Percentiles rank a stretch among this genome's conserved stretches.
Evolutionary conservation across 2,113 vertebrate species (phyloP).

Genomic region (Oryzias melastigma): DNA sequence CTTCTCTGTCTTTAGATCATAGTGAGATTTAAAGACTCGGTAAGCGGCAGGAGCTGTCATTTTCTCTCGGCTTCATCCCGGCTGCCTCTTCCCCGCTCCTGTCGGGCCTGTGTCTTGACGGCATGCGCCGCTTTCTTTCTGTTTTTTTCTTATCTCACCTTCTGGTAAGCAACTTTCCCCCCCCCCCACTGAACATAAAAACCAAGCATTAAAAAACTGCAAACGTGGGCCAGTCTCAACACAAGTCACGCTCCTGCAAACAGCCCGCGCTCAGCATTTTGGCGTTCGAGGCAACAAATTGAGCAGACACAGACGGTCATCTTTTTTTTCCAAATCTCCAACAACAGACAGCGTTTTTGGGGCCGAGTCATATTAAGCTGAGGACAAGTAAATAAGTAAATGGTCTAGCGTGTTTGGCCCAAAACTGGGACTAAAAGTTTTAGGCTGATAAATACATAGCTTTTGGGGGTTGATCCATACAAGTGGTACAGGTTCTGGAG

Average conservation of each 20-base stretch:
- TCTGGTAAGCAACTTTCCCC: constrained; percentile 26
- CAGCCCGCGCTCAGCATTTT: constrained; percentile 10
- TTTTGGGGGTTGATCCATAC: no score
- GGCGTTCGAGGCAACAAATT: constrained; percentile 11
- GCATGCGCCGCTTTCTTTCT: constrained; percentile 3
- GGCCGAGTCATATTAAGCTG: no score
- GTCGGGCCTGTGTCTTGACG: constrained; percentile 26
- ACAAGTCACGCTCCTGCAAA: constrained; percentile 5
- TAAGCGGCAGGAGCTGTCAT: constrained; percentile 55
- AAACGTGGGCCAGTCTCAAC: constrained; percentile 18
- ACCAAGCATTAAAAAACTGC: neutral
- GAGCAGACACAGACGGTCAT: constrained; percentile 23
- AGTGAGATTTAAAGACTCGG: constrained; percentile 56
- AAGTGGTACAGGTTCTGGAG: no score
- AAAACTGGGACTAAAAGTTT: no score
- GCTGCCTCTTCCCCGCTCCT: constrained; percentile 28
- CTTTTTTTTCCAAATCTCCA: neutral
- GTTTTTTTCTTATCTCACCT: constrained; percentile 9
- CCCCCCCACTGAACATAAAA: constrained; percentile 11
- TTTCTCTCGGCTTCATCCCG: constrained; percentile 31
- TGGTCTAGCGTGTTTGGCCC: no score
- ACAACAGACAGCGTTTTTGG: no score
- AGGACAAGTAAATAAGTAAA: no score
- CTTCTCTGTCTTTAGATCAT: constrained; percentile 61
- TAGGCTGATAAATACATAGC: no score